These are phyloP conservation scores for Romanogobio albipinnatus DNA, from an alignment of 2,113 vertebrate species.

Conservation along the genomic window DNA sequence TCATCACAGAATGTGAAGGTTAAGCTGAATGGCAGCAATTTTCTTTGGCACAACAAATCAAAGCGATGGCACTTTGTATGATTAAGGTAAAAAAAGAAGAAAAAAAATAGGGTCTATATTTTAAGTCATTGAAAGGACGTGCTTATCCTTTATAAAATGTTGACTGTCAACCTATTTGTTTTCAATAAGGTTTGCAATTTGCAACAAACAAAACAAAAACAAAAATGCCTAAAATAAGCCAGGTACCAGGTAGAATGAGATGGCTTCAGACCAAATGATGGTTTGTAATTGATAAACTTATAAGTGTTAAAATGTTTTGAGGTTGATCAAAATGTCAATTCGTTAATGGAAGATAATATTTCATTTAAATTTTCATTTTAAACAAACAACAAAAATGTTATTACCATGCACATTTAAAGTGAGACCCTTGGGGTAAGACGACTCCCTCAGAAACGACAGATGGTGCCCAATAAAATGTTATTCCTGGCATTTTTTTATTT, in stretches of 20 bases:
- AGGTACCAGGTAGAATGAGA: background rate
- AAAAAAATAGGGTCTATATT: background rate
- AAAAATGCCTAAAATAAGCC: background rate
- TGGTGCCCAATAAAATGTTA: background rate
- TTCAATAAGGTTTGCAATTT: background rate
- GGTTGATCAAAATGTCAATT: background rate
- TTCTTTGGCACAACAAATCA: constrained; percentile 10
- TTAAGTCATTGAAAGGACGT: background rate
- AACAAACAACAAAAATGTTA: too few species aligned
- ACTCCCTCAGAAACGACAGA: background rate
- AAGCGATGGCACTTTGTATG: background rate
- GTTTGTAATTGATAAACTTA: background rate
- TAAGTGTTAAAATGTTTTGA: background rate
- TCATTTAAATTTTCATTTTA: background rate
- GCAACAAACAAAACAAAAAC: background rate
- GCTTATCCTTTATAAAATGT: background rate
- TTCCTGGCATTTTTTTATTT: background rate
- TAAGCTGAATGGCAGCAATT: background rate
- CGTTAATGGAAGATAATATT: background rate
- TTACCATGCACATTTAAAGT: background rate
- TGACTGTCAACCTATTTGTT: background rate
- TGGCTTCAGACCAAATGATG: background rate
- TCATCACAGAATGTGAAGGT: constrained; percentile 6
- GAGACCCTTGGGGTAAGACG: too few species aligned
- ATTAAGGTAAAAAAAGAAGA: background rate